Percentiles rank a stretch among this genome's conserved stretches.
These are phyloP conservation scores for Takifugu rubripes DNA, from an alignment of 2,797 vertebrate genomes.

Conservation along the genomic window DNA sequence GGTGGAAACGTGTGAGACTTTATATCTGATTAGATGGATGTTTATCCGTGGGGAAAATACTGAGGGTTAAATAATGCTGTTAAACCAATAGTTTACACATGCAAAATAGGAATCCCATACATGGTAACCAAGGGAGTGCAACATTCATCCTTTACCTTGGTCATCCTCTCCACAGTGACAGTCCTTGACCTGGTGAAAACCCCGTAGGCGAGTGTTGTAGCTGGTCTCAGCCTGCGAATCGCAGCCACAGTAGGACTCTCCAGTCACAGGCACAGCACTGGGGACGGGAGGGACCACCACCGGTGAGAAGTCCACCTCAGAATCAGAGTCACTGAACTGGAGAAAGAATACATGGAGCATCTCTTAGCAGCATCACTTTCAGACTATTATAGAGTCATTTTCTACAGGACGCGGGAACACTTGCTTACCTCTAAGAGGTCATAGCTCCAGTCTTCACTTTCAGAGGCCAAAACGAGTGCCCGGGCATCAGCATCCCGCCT, in stretches of 20 bases:
- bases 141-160: conserved; percentile 73
- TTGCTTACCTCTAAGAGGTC: conserved; percentile 83
- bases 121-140: background rate
- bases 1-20: background rate
- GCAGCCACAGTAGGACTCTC: conserved; percentile 94
- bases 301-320: conserved; percentile 84
- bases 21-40: background rate
- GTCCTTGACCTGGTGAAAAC: conserved; percentile 84
- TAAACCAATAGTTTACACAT: background rate
- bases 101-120: background rate
- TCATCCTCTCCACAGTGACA: conserved; percentile 98
- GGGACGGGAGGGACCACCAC: conserved; percentile 85
- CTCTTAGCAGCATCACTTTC: conserved; percentile 9
- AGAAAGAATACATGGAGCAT: background rate
- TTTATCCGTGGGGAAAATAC: no score
- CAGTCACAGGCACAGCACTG: conserved; percentile 91
- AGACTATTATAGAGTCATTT: background rate
- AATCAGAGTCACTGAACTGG: conserved; percentile 96
- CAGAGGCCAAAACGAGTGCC: conserved; percentile 74
- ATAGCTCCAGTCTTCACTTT: conserved; percentile 78
- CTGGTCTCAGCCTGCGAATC: conserved; percentile 84
- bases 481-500: conserved; percentile 81
- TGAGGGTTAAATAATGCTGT: no score
- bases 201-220: conserved; percentile 80
- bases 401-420: background rate